Evolutionary conservation across 2,113 vertebrate species (phyloP).

Genomic region (Gallinago media): DNA sequence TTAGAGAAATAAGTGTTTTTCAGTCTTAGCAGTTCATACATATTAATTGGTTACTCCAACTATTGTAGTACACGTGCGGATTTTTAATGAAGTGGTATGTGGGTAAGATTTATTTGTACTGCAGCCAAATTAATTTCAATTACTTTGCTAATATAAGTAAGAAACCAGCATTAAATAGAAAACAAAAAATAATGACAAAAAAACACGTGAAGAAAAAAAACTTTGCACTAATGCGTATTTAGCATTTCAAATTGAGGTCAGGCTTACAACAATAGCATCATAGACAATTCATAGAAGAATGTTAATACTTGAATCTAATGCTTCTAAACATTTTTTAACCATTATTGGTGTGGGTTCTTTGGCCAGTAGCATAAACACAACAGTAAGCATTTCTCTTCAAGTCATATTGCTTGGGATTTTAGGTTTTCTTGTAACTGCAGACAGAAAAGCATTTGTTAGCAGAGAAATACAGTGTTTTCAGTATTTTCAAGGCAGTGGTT

Average conservation of each 20-base stretch:
- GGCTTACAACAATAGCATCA: background rate
- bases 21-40: background rate
- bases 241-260: background rate
- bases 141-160: background rate
- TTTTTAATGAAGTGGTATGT: slow-evolving; percentile 8
- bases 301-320: background rate
- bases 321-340: background rate
- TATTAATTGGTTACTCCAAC: slow-evolving; percentile 25
- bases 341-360: background rate
- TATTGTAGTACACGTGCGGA: background rate
- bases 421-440: background rate
- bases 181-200: background rate
- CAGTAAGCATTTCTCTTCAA: background rate
- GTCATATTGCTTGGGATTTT: background rate
- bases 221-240: background rate
- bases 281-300: background rate
- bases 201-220: background rate
- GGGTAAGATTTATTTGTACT: background rate
- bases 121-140: background rate
- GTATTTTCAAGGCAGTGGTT: background rate
- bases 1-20: slow-evolving; percentile 3
- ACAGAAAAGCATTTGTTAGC: background rate
- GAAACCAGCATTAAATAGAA: background rate
- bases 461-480: background rate
- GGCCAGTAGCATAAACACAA: background rate